These are phyloP conservation scores for Deladenus siricidicola DNA, from an alignment of 2,888 invertebrate species.

Conservation along the genomic window DNA sequence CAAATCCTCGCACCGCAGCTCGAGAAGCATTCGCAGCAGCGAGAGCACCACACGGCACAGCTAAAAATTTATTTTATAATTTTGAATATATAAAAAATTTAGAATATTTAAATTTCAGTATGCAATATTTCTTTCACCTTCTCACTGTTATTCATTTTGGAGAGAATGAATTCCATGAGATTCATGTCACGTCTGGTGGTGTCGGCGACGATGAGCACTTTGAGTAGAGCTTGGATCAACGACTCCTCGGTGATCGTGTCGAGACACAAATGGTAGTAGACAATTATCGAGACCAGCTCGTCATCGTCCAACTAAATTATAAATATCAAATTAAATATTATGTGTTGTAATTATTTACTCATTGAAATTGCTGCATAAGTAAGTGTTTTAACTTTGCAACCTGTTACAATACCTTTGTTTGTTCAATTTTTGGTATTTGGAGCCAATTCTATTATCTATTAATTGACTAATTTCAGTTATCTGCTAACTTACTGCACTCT, in stretches of 20 bases:
- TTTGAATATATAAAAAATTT: slow-evolving; percentile 7
- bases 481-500: no score
- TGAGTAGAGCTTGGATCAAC: slow-evolving; percentile 59
- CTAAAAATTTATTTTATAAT: slow-evolving; percentile 41
- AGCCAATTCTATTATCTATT: no score
- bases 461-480: no score
- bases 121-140: no score
- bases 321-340: background rate
- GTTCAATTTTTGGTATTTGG: no score
- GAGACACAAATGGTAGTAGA: slow-evolving; percentile 81
- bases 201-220: slow-evolving; percentile 22
- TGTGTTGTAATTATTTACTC: no score
- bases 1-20: slow-evolving; percentile 87
- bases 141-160: slow-evolving; percentile 58
- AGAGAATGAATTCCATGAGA: slow-evolving; percentile 64
- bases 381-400: no score
- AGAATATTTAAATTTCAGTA: background rate
- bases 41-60: slow-evolving; percentile 77
- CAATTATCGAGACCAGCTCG: slow-evolving; percentile 83
- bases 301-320: slow-evolving; percentile 62
- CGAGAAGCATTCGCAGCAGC: slow-evolving; percentile 78
- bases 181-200: slow-evolving; percentile 22
- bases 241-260: slow-evolving; percentile 73
- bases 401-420: no score
- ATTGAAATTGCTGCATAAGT: slow-evolving; percentile 1